Percentiles rank a stretch among this genome's conserved stretches.
Evolutionary conservation across 2,797 vertebrate genomes (phyloP).

Genomic region (Merluccius polli): DNA sequence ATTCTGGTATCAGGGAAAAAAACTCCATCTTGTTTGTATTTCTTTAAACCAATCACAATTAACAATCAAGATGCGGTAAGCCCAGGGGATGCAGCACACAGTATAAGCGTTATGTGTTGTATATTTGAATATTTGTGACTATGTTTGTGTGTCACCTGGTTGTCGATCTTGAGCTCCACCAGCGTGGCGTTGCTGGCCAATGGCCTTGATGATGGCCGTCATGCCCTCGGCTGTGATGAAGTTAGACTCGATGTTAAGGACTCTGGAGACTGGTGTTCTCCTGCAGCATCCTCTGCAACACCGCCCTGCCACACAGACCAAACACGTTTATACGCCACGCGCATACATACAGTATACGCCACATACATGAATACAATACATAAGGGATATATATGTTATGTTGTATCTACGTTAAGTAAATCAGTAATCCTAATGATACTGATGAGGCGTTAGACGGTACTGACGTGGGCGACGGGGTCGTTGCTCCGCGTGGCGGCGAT

Average conservation of each 20-base stretch:
- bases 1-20: no score
- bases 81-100: no score
- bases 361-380: neutral
- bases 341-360: no score
- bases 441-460: conserved; percentile 21
- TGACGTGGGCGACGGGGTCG: conserved; percentile 77
- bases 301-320: neutral
- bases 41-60: no score
- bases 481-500: conserved; percentile 92
- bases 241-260: conserved; percentile 96
- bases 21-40: no score
- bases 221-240: conserved; percentile 91
- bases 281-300: conserved; percentile 91
- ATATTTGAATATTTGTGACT: neutral
- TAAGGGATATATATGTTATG: neutral
- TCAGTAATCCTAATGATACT: neutral
- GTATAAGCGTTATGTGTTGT: no score
- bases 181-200: conserved; percentile 80
- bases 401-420: neutral
- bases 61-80: no score
- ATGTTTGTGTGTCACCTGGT: conserved; percentile 77
- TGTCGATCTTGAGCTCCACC: conserved; percentile 88
- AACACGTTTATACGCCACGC: neutral
- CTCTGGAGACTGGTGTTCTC: conserved; percentile 85
- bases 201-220: conserved; percentile 82